These are phyloP conservation scores for Typhlichthys eigenmanni DNA, from an alignment of 2,797 vertebrate species.

Conservation along the genomic window DNA sequence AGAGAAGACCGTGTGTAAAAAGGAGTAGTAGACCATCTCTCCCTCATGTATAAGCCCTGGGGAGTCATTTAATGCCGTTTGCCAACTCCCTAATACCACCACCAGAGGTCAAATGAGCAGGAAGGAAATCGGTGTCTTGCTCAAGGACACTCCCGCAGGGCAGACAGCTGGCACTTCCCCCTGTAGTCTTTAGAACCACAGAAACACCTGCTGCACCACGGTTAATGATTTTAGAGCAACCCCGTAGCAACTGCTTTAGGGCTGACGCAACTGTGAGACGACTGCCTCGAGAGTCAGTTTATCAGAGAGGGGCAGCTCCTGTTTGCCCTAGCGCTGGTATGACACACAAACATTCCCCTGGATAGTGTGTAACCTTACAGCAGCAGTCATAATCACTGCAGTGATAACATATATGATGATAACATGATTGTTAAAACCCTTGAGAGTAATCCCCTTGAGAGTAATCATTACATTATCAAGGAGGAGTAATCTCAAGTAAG, in stretches of 20 bases:
- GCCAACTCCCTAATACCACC: neutral
- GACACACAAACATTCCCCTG: no score
- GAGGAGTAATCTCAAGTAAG: no score
- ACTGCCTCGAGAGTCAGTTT: neutral
- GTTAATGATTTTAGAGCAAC: slow-evolving; percentile 11
- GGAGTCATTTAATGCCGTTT: neutral
- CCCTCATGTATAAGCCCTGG: slow-evolving; percentile 6
- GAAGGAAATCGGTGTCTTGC: neutral
- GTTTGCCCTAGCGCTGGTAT: neutral
- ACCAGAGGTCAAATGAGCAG: neutral
- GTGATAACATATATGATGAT: no score
- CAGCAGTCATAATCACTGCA: no score
- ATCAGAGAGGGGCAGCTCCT: neutral
- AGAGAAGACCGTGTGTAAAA: neutral
- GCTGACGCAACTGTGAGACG: neutral
- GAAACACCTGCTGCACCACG: neutral
- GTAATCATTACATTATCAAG: no score
- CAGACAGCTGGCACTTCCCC: neutral
- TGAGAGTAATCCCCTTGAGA: no score
- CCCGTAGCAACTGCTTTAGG: neutral
- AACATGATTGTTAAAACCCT: no score
- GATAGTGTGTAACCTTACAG: neutral
- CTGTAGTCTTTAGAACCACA: neutral
- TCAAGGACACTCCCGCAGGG: neutral
- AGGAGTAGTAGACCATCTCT: neutral